Evolutionary conservation across 2,888 invertebrate species (phyloP).

Genomic region (Trissoscelio sp.): DNA sequence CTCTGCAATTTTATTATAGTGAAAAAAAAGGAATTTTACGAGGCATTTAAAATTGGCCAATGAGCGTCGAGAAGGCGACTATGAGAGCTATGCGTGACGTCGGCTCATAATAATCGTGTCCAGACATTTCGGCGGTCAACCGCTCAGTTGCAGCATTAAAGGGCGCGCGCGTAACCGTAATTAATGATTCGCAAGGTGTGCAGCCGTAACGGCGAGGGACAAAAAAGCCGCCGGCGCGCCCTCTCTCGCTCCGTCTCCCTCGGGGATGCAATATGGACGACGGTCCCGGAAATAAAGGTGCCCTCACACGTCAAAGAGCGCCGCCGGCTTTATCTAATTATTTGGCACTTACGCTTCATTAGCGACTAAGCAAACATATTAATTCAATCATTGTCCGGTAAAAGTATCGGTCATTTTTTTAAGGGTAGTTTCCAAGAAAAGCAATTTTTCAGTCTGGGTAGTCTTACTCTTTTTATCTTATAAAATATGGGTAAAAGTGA

Average conservation of each 20-base stretch:
- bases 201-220: constrained; percentile 53
- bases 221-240: constrained; percentile 69
- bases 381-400: constrained; percentile 38
- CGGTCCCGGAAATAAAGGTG: constrained; percentile 69
- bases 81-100: constrained; percentile 47
- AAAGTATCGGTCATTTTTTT: constrained; percentile 24
- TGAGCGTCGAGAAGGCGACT: constrained; percentile 23
- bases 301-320: constrained; percentile 56
- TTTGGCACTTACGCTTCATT: constrained; percentile 64
- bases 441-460: too few species aligned
- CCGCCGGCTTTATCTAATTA: constrained; percentile 57
- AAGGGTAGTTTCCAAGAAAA: too few species aligned
- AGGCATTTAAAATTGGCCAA: constrained; percentile 21
- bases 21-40: constrained; percentile 22
- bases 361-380: constrained; percentile 58
- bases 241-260: constrained; percentile 30
- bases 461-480: too few species aligned
- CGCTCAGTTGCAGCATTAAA: constrained; percentile 67
- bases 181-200: constrained; percentile 75
- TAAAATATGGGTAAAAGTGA: too few species aligned
- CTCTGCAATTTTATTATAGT: too few species aligned
- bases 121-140: constrained; percentile 68
- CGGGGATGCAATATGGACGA: constrained; percentile 67
- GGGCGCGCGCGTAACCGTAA: constrained; percentile 68
- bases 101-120: constrained; percentile 50